Base-by-base conservation (phyloP, 2,113 vertebrate genomes). In the Planiliza haematocheilus region DNA sequence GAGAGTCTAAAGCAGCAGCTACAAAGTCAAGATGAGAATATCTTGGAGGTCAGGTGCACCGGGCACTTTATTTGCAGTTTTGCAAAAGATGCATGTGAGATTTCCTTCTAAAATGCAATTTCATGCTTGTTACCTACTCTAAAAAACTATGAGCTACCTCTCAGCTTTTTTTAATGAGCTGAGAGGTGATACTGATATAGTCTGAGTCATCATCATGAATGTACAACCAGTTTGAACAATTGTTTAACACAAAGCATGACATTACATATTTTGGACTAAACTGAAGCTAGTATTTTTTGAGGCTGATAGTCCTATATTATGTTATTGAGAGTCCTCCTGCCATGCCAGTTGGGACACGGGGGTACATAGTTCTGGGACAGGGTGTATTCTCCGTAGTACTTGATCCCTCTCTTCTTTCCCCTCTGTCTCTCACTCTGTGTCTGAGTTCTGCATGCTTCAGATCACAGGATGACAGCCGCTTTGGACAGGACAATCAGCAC, bases 381-480 rank as follows among this genome's bases (percentile, higher is more conserved):
- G 21, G 61, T 37, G 43, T 34, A 39, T 62, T 66, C 53, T 59
- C 45, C 10, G n/a, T 37, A 10, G n/a, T n/a, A n/a, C n/a, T n/a
- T n/a, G n/a, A n/a, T n/a, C 53, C 55, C 24, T 48, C 48, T 14
- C 20, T n/a, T 12, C 18, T 8, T 36, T 8, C n/a, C 11, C 46
- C 37, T 42, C 6, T 5, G 8, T 59, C 17, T 66, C 68, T 75
- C 43, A 10, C 46, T 39, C 38, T 67, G 43, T 81, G 84, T 87
- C 84, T 82, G 59, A 79, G 52, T 41, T 66, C 51, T 76, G 36
- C 82, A 86, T 55, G 81, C 86, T 77, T 56, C 60, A 89, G 80
- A 80, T 87, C 81, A 88, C 85, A 79, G 64, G 72, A 75, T 84
- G 84, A 86, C 79, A 87, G 89, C 60, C 60, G 42, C 70, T 65